These are phyloP conservation scores for Cossypha polioptera DNA, from an alignment of 2,797 vertebrate species.

Conservation along the genomic window DNA sequence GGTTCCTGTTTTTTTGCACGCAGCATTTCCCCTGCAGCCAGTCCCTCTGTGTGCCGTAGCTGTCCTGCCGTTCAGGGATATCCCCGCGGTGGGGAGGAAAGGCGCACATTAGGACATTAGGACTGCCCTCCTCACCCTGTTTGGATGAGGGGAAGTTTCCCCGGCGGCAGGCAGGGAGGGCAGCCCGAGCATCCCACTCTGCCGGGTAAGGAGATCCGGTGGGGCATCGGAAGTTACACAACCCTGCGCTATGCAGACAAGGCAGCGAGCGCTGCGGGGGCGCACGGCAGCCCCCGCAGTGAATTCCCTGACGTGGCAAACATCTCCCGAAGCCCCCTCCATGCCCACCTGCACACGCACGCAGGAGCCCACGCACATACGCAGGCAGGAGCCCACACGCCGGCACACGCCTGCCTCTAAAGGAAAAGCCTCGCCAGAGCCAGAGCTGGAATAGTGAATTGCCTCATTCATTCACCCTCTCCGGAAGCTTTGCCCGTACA, in stretches of 20 bases:
- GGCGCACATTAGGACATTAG: background rate
- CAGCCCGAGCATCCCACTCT: background rate
- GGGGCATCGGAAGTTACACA: conserved; percentile 51
- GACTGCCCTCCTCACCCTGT: background rate
- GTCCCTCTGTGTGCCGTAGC: background rate
- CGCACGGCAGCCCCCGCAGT: background rate
- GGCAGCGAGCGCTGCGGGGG: background rate
- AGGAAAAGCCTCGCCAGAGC: conserved; percentile 25
- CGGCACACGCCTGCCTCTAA: conserved; percentile 35
- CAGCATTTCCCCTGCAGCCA: background rate
- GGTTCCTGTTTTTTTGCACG: background rate
- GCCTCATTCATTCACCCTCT: conserved; percentile 59
- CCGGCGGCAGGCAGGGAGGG: background rate
- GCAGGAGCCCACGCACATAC: conserved; percentile 56
- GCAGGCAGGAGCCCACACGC: conserved; percentile 50
- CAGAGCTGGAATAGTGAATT: conserved; percentile 52
- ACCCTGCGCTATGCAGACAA: conserved; percentile 9
- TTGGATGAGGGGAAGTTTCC: background rate
- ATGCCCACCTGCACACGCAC: conserved; percentile 58
- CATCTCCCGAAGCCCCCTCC: conserved; percentile 57
- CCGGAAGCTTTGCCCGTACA: conserved; percentile 48
- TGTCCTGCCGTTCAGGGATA: accelerated
- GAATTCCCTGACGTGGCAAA: conserved; percentile 69
- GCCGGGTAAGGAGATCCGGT: conserved; percentile 20
- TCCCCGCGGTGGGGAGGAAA: background rate